Evolutionary conservation across 2,888 invertebrate genomes (phyloP).

Genomic region (Carcina quercana): DNA sequence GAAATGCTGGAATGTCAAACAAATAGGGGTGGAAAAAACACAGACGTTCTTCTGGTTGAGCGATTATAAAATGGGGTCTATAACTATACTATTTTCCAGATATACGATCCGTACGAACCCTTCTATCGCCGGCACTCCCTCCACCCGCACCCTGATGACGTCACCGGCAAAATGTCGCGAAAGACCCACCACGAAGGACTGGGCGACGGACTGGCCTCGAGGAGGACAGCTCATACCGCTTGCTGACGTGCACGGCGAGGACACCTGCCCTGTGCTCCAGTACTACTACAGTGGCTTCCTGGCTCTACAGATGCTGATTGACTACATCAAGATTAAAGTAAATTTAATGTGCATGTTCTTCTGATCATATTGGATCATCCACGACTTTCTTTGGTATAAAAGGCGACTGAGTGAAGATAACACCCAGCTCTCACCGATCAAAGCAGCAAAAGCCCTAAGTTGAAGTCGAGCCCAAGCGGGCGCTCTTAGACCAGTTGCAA

Average conservation of each 20-base stretch:
- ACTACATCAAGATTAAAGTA: conserved; percentile 83
- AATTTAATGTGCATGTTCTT: conserved; percentile 14
- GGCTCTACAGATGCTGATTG: conserved; percentile 81
- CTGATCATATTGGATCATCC: too few species aligned
- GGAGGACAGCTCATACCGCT: conserved; percentile 59
- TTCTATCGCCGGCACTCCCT: conserved; percentile 77
- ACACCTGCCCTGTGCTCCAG: conserved; percentile 82
- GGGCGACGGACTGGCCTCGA: conserved; percentile 76
- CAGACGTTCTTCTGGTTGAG: too few species aligned
- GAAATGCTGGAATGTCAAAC: too few species aligned
- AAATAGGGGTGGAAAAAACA: too few species aligned
- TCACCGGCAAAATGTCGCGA: conserved; percentile 82
- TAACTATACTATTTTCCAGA: conserved; percentile 39
- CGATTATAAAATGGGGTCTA: too few species aligned
- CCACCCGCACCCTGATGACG: conserved; percentile 77
- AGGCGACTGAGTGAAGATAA: too few species aligned
- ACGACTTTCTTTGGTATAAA: too few species aligned
- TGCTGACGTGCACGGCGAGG: conserved; percentile 78
- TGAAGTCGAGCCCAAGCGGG: too few species aligned
- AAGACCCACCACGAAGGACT: conserved; percentile 65
- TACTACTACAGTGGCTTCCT: conserved; percentile 86
- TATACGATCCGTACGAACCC: conserved; percentile 85
- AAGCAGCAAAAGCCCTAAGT: too few species aligned
- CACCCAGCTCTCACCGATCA: too few species aligned
- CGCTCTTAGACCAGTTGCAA: too few species aligned